Evolutionary conservation across 2,797 vertebrate species (phyloP), one percentile per base, ranked within the genome.

Genomic region (Bradypus variegatus): DNA sequence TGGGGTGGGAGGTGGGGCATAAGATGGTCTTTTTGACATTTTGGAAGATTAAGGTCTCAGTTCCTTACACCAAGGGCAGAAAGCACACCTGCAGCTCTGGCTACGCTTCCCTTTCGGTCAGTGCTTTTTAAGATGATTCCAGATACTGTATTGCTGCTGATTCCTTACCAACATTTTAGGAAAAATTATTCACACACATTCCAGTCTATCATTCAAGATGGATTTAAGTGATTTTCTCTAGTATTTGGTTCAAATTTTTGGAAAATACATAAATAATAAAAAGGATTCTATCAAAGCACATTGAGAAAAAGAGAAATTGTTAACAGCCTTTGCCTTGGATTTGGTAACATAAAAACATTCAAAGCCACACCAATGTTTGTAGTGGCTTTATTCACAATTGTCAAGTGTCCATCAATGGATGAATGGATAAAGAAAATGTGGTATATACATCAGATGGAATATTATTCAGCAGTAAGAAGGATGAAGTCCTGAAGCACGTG

Each of bases 111-210:
- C 41, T 45, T 45, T 45, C 8, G 18, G 76, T 29, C 55, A 53
- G 78, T 36, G 8, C 3, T 53, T 70, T 87, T 41, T 5, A 93
- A 85, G n/a, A 29, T 86, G 65, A 86, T 85, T 94, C 38, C 29
- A 18, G 53, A 55, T n/a, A 55, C 70, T 7, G 16, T 53, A 29
- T 18, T 77, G 55, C 23, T 36, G 29, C 64, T 21, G 55, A 81
- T 86, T 91, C 62, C 11, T 69, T 58, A 69, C 50, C 58, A 67
- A 69, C 2, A 23, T 62, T 88, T 75, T 77, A 65, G 50, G 60
- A 85, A 93, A 78, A 33, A 16, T 78, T 77, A 80, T 55, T 87
- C 62, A 60, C 89, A 94, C 89, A 60, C 60, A 81, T 79, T 81
- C 65, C 58, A 89, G 33, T 79, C 48, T 94, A 36, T 53, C 33